phyloP scores from a whole-genome alignment of 2,113 vertebrate genomes.

The Cariama cristata region DNA sequence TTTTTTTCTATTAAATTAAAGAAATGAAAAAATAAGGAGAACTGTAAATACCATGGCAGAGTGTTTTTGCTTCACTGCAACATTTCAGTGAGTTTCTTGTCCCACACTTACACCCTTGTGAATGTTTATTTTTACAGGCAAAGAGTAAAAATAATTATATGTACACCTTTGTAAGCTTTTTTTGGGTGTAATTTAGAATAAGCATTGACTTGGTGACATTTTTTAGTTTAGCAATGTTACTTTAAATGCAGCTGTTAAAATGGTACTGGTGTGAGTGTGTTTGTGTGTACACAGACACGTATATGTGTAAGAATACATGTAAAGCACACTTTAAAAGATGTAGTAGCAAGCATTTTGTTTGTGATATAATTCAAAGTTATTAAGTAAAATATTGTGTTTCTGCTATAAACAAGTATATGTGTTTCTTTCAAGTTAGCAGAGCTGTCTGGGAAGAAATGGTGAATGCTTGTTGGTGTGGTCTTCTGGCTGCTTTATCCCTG shows the following conservation, averaged over 20 bases:
- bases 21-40: neutral
- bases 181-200: neutral
- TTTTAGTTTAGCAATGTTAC: neutral
- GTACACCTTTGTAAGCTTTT: neutral
- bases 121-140: neutral
- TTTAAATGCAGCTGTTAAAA: neutral
- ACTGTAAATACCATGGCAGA: neutral
- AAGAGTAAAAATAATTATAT: neutral
- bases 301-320: neutral
- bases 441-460: constrained; percentile 99
- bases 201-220: neutral
- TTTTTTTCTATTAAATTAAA: neutral
- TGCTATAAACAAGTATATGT: neutral
- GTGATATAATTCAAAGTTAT: neutral
- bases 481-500: constrained; percentile 94
- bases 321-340: neutral
- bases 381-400: neutral
- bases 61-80: neutral
- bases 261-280: neutral
- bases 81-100: neutral
- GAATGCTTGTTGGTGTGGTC: constrained; percentile 96
- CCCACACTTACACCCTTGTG: neutral
- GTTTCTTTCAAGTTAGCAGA: constrained; percentile 82
- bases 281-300: neutral
- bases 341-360: neutral